Conservation (phyloP, 2,888 invertebrate species). For the Lasioglossum figueresi region DNA sequence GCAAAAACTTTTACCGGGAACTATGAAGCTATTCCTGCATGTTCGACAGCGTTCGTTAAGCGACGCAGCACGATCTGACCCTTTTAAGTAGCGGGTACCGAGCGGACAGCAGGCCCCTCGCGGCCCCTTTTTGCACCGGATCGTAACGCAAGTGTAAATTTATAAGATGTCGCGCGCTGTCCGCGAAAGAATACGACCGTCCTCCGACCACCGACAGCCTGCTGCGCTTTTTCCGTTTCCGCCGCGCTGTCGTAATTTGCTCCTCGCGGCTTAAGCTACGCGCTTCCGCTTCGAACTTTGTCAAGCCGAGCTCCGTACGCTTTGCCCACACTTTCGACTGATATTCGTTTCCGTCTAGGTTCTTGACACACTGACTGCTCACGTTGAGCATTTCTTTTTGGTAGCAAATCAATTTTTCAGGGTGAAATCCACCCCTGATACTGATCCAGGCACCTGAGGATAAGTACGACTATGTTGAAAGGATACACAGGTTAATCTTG, state of each 20-base stretch:
- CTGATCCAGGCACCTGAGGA: background rate
- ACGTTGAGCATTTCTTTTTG: background rate
- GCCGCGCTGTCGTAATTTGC: conserved; percentile 27
- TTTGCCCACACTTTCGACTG: background rate
- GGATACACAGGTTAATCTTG: background rate
- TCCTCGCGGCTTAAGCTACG: conserved; percentile 1
- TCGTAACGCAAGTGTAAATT: conserved; percentile 55
- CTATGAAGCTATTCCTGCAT: conserved; percentile 66
- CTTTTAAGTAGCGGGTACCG: conserved; percentile 55
- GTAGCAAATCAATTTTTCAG: background rate
- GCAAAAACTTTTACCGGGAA: conserved; percentile 58
- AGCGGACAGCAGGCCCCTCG: conserved; percentile 11
- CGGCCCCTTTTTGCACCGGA: conserved; percentile 31
- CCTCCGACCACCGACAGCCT: conserved; percentile 22
- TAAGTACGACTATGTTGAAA: background rate
- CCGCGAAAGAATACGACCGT: conserved; percentile 23
- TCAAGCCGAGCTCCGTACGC: too few species aligned
- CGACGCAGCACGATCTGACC: conserved; percentile 51
- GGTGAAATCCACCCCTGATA: background rate
- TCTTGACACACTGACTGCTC: background rate
- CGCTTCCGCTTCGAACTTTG: background rate
- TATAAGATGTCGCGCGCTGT: conserved; percentile 52
- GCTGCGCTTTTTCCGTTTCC: conserved; percentile 23
- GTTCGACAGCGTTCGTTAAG: conserved; percentile 67
- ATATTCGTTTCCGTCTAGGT: background rate